Base-by-base conservation (phyloP, 2,797 vertebrate genomes). In the Gallinago nigripennis region DNA sequence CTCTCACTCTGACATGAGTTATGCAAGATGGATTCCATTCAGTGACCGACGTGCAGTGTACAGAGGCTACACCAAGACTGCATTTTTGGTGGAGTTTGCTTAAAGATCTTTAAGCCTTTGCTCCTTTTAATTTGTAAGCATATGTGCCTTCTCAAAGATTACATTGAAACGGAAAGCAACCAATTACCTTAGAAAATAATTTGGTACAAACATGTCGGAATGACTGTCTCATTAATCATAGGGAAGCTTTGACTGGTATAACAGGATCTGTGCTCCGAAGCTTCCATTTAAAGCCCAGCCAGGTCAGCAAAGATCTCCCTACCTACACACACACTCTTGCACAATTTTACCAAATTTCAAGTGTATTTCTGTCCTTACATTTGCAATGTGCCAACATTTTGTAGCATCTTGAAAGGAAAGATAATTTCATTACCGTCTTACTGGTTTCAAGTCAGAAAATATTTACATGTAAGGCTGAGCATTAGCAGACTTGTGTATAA, bases 31-130 rank as follows among this genome's bases (percentile, higher is more conserved):
- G 57, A 51, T 41, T 45, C 66, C 33, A 20, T 16, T 11, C 20
- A 6, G 53, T 23, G 33, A n/a, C 0, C 1, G 0, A 46, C 1
- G 1, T 9, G 50, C 27, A 30, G 9, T 12, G 48, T 33, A 48
- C 20, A 27, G 56, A 77, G 51, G 43, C 16, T 3, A 5, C 45
- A 66, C 16, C 50, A 64, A 60, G 6, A 37, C 31, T 72, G 50
- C 14, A 5, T 41, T 82, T 76, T 33, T 80, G 43, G 51, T 63
- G 30, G 75, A 73, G 19, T 6, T 53, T 45, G 20, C 70, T 9
- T 69, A 30, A 39, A 77, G 24, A 79, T 45, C 90, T 73, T 73
- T 63, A 80, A 76, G 43, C 45, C 64, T 76, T 73, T 3, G 2
- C 13, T 92, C 78, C 51, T 77, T 91, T 58, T 54, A 46, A 84